Evolutionary conservation across 2,888 invertebrate genomes (phyloP).

Genomic region (Pammene aurita): DNA sequence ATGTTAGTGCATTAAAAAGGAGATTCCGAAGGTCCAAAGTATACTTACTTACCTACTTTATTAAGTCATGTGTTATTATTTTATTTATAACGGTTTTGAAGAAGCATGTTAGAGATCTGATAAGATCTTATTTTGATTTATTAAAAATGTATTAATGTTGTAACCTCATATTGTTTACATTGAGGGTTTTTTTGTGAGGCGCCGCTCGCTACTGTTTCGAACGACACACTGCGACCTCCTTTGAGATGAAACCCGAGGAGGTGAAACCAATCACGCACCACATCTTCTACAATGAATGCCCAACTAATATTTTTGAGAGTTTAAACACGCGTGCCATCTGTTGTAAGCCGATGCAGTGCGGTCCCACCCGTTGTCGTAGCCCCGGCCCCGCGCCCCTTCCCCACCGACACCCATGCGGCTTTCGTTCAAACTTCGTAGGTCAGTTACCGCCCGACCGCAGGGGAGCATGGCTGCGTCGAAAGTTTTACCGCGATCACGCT

Average conservation of each 20-base stretch:
- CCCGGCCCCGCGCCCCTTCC: conserved; percentile 65
- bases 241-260: conserved; percentile 76
- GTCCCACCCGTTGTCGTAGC: conserved; percentile 73
- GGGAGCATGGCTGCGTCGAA: conserved; percentile 83
- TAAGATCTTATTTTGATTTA: neutral
- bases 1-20: neutral
- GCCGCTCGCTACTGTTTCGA: conserved; percentile 55
- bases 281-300: conserved; percentile 74
- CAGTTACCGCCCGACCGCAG: conserved; percentile 84
- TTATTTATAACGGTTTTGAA: neutral
- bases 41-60: no score
- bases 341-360: conserved; percentile 78
- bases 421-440: conserved; percentile 84
- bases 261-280: conserved; percentile 76
- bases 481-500: conserved; percentile 78
- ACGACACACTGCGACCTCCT: conserved; percentile 71
- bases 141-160: neutral
- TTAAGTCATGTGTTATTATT: no score
- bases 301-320: conserved; percentile 74
- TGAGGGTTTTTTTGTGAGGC: conserved; percentile 33
- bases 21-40: no score
- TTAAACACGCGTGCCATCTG: conserved; percentile 83
- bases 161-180: conserved; percentile 11
- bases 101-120: neutral
- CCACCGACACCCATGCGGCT: conserved; percentile 78